A percentile compares a stretch with the other conserved stretches of the same genome.
These are phyloP conservation scores for Eufriesea mexicana DNA, from an alignment of 1,140 invertebrate genomes.

Conservation along the genomic window DNA sequence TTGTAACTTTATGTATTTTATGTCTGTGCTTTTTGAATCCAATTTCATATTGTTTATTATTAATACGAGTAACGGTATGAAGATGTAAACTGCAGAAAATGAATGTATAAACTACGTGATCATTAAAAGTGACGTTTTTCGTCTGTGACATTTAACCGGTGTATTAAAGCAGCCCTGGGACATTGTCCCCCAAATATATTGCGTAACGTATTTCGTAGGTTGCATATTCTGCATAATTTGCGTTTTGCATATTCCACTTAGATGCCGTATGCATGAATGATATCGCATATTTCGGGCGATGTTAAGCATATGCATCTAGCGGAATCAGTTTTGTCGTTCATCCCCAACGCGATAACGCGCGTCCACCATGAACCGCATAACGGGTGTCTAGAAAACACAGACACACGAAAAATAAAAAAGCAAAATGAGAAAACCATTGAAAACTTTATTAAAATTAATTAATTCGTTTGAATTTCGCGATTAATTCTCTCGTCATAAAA, in stretches of 20 bases:
- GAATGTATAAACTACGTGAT: too few relatives aligned
- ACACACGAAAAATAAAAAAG: neutral
- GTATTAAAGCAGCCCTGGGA: neutral
- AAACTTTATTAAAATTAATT: neutral
- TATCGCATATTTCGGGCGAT: conserved; percentile 10
- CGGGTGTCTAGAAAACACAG: neutral
- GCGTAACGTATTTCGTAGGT: conserved; percentile 1
- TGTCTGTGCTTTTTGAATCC: too few relatives aligned
- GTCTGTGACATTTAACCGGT: neutral
- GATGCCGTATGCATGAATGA: conserved; percentile 8
- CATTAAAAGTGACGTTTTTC: neutral
- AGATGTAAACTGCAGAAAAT: too few relatives aligned
- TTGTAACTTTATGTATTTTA: too few relatives aligned
- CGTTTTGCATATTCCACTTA: conserved; percentile 29
- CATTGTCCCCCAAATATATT: neutral
- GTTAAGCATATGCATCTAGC: conserved; percentile 6
- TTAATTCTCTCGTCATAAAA: too few relatives aligned
- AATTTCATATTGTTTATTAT: too few relatives aligned
- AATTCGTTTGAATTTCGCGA: too few relatives aligned
- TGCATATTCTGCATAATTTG: conserved; percentile 19
- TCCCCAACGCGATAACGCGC: conserved; percentile 1
- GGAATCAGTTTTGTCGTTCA: conserved; percentile 17
- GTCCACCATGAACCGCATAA: neutral
- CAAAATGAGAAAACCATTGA: neutral
- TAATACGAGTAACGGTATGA: too few relatives aligned